A percentile compares a stretch with the other conserved stretches of the same genome.
These are phyloP conservation scores for Isaurus tuberculatus DNA, from an alignment of 92 coral and sea anemone genomes.

Conservation along the genomic window DNA sequence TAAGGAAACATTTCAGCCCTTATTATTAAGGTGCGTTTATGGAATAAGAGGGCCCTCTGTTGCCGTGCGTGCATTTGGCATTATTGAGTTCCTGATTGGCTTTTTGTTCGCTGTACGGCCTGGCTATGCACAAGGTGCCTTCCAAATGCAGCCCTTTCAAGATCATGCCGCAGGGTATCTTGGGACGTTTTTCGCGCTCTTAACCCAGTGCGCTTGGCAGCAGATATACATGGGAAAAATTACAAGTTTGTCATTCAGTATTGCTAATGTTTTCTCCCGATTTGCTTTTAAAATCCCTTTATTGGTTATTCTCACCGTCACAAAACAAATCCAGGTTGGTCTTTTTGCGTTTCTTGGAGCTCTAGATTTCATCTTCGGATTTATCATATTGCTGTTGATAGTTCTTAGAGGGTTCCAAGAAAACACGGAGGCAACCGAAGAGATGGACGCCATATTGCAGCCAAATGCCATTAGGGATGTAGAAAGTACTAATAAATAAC, in stretches of 20 bases:
- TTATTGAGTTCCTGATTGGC: slow-evolving; percentile 26
- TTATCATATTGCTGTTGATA: slow-evolving; percentile 29
- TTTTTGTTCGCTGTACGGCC: slow-evolving; percentile 29
- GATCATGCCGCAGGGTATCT: slow-evolving; percentile 47
- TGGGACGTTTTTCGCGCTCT: slow-evolving; percentile 38
- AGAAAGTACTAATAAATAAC: not conserved
- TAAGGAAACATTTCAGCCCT: slow-evolving; percentile 43
- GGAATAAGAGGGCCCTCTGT: slow-evolving; percentile 40
- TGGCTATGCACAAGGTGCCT: slow-evolving; percentile 3
- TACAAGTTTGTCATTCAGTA: slow-evolving; percentile 31
- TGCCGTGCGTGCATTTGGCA: slow-evolving; percentile 44
- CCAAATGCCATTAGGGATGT: not conserved
- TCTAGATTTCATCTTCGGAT: slow-evolving; percentile 18
- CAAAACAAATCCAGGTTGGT: slow-evolving; percentile 33
- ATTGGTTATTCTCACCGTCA: slow-evolving; percentile 19
- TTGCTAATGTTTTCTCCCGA: slow-evolving; percentile 27
- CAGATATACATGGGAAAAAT: slow-evolving; percentile 54
- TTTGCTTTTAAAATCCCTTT: slow-evolving; percentile 38
- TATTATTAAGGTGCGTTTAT: slow-evolving; percentile 38
- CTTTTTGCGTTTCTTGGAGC: slow-evolving; percentile 26
- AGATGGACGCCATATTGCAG: slow-evolving; percentile 42
- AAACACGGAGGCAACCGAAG: slow-evolving; percentile 15
- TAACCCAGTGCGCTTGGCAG: slow-evolving; percentile 49
- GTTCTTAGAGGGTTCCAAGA: slow-evolving; percentile 1
- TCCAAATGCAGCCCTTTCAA: slow-evolving; percentile 30